Conservation (phyloP, 2,113 vertebrate genomes). For the Narcine bancroftii region DNA sequence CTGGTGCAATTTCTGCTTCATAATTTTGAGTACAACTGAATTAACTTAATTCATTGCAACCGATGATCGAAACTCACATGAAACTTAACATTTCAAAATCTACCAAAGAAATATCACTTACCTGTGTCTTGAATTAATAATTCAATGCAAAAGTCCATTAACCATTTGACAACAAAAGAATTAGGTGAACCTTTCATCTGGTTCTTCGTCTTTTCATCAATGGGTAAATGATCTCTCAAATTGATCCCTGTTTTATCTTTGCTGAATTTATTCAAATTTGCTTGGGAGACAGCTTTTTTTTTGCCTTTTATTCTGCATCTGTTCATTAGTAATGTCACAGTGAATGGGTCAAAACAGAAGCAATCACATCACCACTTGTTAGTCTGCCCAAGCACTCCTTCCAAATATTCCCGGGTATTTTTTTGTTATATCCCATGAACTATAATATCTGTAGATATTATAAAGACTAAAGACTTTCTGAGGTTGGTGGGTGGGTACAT, state of each 20-base stretch:
- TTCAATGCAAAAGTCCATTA: not conserved
- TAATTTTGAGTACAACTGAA: conserved; percentile 2
- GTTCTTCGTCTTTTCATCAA: not conserved
- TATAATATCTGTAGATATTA: not conserved
- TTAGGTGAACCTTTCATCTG: not conserved
- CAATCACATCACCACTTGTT: not conserved
- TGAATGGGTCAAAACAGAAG: not conserved
- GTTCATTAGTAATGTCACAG: not conserved
- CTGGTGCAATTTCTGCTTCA: not conserved
- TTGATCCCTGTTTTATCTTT: not conserved
- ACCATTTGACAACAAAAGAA: not conserved
- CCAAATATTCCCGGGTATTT: not conserved
- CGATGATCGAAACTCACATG: not conserved
- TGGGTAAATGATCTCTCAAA: not conserved
- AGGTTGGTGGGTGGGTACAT: too few relatives aligned
- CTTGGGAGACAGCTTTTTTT: not conserved
- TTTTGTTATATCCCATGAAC: not conserved
- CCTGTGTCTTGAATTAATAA: not conserved
- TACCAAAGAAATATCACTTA: not conserved
- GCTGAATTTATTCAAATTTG: not conserved
- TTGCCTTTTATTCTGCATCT: not conserved
- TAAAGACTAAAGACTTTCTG: too few relatives aligned
- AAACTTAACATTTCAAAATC: conserved; percentile 13
- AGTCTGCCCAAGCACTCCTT: not conserved
- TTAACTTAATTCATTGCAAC: not conserved